Conservation (phyloP, 2,888 invertebrate species). For the Cacoxenus indagator region DNA sequence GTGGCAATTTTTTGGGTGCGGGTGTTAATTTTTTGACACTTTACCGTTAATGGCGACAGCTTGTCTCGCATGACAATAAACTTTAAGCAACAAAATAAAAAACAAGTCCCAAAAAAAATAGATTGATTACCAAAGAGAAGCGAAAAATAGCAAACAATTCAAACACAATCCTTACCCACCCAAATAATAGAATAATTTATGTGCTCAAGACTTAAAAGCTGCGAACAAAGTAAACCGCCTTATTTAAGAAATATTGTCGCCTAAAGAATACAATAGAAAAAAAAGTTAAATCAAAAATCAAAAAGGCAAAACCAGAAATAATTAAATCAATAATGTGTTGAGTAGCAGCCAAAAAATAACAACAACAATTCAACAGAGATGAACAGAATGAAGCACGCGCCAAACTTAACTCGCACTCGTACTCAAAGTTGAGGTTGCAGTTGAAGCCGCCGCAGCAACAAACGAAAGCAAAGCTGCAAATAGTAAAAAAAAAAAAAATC, state of each 20-base stretch:
- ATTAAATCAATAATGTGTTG: neutral
- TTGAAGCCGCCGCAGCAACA: neutral
- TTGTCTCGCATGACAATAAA: slow-evolving; percentile 22
- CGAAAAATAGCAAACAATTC: neutral
- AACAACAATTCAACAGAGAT: neutral
- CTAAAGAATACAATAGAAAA: slow-evolving; percentile 1
- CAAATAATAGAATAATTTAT: slow-evolving; percentile 9
- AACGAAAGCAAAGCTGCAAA: neutral
- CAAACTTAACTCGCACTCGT: too few species aligned
- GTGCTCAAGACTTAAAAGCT: neutral
- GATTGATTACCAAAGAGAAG: neutral
- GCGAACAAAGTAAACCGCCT: neutral
- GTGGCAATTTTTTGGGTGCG: slow-evolving; percentile 5
- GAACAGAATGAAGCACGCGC: slow-evolving; percentile 2
- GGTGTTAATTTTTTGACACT: slow-evolving; percentile 21
- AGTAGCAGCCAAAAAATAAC: neutral
- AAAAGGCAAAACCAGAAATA: neutral
- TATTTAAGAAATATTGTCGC: neutral
- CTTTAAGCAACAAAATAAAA: slow-evolving; percentile 25
- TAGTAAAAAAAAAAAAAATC: neutral
- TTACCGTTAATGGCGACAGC: slow-evolving; percentile 19
- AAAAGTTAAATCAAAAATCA: neutral
- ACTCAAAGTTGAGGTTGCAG: too few species aligned
- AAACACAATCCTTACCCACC: too few species aligned
- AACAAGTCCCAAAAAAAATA: slow-evolving; percentile 4